phyloP scores from a whole-genome alignment of 2,113 vertebrate genomes.

The Caranx ignobilis region DNA sequence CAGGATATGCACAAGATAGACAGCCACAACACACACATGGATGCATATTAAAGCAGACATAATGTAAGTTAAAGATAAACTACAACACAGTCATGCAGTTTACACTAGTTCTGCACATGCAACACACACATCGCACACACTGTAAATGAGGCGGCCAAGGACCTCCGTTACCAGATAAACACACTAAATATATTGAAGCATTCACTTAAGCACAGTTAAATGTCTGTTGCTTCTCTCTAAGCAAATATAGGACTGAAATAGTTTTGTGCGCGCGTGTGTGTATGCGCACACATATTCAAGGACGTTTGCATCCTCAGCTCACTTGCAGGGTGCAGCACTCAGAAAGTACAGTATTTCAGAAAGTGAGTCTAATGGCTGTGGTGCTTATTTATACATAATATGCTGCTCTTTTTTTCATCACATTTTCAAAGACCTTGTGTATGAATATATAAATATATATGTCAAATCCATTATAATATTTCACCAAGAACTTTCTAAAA shows the following conservation, averaged over 20 bases:
- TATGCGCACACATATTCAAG: neutral
- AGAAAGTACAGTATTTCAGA: neutral
- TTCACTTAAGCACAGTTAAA: conserved; percentile 63
- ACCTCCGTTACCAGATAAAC: conserved; percentile 73
- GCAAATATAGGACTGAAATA: conserved; percentile 59
- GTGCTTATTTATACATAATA: neutral
- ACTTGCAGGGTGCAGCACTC: neutral
- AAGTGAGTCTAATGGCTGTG: neutral
- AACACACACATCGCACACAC: neutral
- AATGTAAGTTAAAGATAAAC: neutral
- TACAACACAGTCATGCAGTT: neutral
- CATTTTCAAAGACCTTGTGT: neutral
- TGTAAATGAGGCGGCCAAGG: conserved; percentile 54
- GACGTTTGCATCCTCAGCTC: neutral
- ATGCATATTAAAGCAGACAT: neutral
- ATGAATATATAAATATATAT: neutral
- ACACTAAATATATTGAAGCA: conserved; percentile 56
- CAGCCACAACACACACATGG: neutral
- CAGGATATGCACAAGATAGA: neutral
- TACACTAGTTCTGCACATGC: conserved; percentile 1
- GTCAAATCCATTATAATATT: neutral
- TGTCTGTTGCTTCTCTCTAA: conserved; percentile 53
- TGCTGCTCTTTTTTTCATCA: neutral
- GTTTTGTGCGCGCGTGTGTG: conserved; percentile 2
- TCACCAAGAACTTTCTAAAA: neutral